Conservation (phyloP, 2,888 invertebrate species). For the Labia minor region DNA sequence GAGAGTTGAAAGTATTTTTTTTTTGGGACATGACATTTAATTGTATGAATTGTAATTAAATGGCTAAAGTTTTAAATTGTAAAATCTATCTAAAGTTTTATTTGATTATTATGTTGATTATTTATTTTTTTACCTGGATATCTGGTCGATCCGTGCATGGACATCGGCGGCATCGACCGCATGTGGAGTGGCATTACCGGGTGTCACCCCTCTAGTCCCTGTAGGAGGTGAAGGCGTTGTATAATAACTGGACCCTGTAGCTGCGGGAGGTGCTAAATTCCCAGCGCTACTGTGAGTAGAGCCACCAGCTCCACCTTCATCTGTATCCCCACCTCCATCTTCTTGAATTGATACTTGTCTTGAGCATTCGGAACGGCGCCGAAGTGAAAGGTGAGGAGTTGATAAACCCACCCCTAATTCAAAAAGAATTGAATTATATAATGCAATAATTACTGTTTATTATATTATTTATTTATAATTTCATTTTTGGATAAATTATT, state of each 20-base stretch:
- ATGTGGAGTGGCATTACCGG: conserved; percentile 27
- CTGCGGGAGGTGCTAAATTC: not conserved
- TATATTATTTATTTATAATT: too few species aligned
- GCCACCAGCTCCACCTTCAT: not conserved
- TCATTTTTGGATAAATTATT: too few species aligned
- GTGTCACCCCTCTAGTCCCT: conserved; percentile 21
- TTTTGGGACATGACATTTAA: not conserved
- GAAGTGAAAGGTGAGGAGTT: conserved; percentile 20
- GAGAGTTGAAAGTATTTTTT: too few species aligned
- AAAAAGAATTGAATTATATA: too few species aligned
- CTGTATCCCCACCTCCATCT: not conserved
- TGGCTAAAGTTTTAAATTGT: too few species aligned
- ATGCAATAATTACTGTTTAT: not conserved
- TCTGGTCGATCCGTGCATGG: conserved; percentile 55
- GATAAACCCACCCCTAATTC: conserved; percentile 17
- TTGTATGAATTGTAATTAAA: too few species aligned
- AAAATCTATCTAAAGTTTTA: too few species aligned
- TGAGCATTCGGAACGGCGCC: conserved; percentile 16
- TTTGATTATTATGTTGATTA: conserved; percentile 29
- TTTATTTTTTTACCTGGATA: conserved; percentile 56
- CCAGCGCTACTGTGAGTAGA: not conserved
- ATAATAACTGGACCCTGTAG: conserved; percentile 37
- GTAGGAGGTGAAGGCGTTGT: conserved; percentile 38
- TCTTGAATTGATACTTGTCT: not conserved
- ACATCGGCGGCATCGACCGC: conserved; percentile 43